Evolutionary conservation across 2,888 invertebrate genomes (phyloP).

Genomic region (Diarsia dahlii): DNA sequence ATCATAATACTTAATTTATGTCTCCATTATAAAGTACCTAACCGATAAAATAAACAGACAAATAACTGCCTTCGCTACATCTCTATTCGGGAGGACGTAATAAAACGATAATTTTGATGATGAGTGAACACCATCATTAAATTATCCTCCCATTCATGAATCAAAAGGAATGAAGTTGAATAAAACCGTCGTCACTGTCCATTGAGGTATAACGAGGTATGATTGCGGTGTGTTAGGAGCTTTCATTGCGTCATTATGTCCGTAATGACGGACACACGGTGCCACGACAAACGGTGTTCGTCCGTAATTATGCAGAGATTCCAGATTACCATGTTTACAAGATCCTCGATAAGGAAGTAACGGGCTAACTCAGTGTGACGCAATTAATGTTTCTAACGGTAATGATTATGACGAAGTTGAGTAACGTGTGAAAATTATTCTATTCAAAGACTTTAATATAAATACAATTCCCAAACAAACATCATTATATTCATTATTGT

Average conservation of each 20-base stretch:
- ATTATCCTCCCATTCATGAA: conserved; percentile 65
- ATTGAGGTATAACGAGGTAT: conserved; percentile 75
- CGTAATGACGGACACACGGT: conserved; percentile 62
- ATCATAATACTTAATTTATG: conserved; percentile 26
- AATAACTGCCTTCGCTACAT: conserved; percentile 15
- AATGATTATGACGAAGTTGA: conserved; percentile 19
- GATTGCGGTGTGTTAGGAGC: conserved; percentile 69
- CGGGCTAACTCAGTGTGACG: conserved; percentile 42
- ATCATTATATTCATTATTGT: background rate
- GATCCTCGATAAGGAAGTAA: conserved; percentile 69
- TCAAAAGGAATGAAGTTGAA: conserved; percentile 65
- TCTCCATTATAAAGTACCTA: conserved; percentile 5
- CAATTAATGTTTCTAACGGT: conserved; percentile 14
- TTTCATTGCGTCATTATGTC: conserved; percentile 78
- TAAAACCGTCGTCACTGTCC: conserved; percentile 63
- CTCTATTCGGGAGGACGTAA: conserved; percentile 45
- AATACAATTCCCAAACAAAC: background rate
- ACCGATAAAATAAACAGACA: conserved; percentile 34
- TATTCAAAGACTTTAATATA: background rate
- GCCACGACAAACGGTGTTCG: conserved; percentile 47
- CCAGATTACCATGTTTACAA: conserved; percentile 67
- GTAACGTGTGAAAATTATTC: conserved; percentile 24
- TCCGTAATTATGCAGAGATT: conserved; percentile 69
- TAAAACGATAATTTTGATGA: conserved; percentile 55
- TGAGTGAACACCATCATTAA: conserved; percentile 56